Conservation (phyloP, 2,888 invertebrate species). For the Parnassius mnemosyne region DNA sequence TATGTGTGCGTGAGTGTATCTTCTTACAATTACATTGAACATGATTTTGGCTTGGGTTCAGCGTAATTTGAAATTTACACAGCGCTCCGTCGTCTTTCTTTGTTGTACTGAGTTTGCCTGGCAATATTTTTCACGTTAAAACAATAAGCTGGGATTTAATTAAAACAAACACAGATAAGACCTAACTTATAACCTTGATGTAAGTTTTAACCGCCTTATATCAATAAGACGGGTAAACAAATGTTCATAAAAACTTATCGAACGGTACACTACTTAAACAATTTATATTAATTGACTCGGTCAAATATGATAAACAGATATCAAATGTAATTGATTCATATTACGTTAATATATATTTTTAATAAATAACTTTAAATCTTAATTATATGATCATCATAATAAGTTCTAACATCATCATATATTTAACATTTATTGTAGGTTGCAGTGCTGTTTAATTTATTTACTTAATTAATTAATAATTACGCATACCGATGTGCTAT, state of each 20-base stretch:
- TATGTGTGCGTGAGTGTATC: neutral
- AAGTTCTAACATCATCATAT: conserved; percentile 9
- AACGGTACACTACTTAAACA: conserved; percentile 17
- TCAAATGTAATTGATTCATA: conserved; percentile 24
- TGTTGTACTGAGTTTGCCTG: conserved; percentile 3
- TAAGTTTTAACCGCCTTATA: conserved; percentile 26
- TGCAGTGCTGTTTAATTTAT: conserved; percentile 41
- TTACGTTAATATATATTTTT: conserved; percentile 23
- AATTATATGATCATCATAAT: conserved; percentile 25
- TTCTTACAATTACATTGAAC: neutral
- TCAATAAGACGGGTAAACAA: conserved; percentile 24
- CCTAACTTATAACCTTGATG: conserved; percentile 23
- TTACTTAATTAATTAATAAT: conserved; percentile 38
- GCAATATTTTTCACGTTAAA: conserved; percentile 16
- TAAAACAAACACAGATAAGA: conserved; percentile 23
- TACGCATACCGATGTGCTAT: conserved; percentile 35
- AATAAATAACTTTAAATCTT: conserved; percentile 24
- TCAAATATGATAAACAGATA: conserved; percentile 24
- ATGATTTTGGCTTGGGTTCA: too few species aligned
- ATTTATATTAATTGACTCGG: conserved; percentile 25
- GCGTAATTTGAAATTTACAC: too few species aligned
- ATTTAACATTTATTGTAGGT: conserved; percentile 28
- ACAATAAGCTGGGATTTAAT: conserved; percentile 18
- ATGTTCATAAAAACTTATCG: conserved; percentile 25
- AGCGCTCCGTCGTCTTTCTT: neutral